Percentiles rank a stretch among this genome's conserved stretches.
These are phyloP conservation scores for Eriocheir sinensis DNA, from an alignment of 1,140 invertebrate species.

Conservation along the genomic window DNA sequence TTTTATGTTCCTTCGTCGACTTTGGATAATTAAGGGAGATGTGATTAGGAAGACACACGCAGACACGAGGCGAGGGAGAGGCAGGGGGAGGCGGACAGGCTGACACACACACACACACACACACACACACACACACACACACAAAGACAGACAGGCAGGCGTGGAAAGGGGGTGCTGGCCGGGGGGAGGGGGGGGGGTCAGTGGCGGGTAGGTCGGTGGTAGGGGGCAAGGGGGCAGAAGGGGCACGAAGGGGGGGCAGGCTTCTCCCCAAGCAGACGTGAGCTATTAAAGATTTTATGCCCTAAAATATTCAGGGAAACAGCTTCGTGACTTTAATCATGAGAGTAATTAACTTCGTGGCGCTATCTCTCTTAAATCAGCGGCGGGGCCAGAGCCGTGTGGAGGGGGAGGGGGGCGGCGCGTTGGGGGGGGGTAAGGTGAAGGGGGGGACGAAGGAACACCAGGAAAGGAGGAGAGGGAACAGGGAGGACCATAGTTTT, in stretches of 20 bases:
- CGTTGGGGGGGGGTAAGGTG: background rate
- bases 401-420: background rate
- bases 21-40: constrained; percentile 36
- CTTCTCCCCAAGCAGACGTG: constrained; percentile 34
- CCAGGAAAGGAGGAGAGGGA: background rate
- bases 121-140: background rate
- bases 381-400: background rate
- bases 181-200: background rate
- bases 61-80: background rate
- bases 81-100: background rate
- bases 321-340: constrained; percentile 75
- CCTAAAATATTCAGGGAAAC: constrained; percentile 68
- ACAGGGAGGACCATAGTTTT: constrained; percentile 39
- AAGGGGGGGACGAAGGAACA: background rate
- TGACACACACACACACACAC: background rate
- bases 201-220: background rate
- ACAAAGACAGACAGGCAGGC: background rate
- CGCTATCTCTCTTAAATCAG: constrained; percentile 69
- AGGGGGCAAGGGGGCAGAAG: background rate
- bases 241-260: background rate
- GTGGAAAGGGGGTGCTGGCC: background rate
- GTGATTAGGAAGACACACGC: constrained; percentile 63
- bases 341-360: constrained; percentile 68
- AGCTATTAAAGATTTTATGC: constrained; percentile 62
- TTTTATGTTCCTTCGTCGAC: background rate